phyloP scores from a whole-genome alignment of 2,888 invertebrate species.

The Andrena fulva region DNA sequence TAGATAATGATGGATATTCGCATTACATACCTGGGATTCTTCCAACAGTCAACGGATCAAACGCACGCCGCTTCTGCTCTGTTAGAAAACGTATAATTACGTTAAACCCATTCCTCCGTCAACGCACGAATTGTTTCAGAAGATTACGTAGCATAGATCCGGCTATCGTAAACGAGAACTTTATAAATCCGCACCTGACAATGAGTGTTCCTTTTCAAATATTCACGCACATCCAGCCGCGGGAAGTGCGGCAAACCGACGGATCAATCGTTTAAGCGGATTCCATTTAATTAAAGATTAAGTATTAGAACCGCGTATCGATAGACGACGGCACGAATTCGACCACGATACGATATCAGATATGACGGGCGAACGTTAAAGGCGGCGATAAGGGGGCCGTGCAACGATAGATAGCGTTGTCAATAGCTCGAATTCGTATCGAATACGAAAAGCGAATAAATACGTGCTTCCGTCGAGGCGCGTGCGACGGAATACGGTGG shows the following conservation, averaged over 20 bases:
- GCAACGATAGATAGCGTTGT: slow-evolving; percentile 16
- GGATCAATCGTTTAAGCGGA: slow-evolving; percentile 14
- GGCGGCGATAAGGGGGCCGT: slow-evolving; percentile 23
- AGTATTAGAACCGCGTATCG: slow-evolving; percentile 9
- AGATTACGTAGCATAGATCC: slow-evolving; percentile 62
- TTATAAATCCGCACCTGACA: slow-evolving; percentile 31
- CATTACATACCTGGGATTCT: slow-evolving; percentile 45
- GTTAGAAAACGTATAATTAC: slow-evolving; percentile 41
- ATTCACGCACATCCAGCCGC: slow-evolving; percentile 12
- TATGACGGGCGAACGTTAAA: slow-evolving; percentile 32
- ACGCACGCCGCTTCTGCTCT: slow-evolving; percentile 8
- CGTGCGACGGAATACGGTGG: slow-evolving; percentile 40
- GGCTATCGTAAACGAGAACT: slow-evolving; percentile 49
- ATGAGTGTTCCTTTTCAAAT: slow-evolving; percentile 27
- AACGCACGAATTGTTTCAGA: slow-evolving; percentile 48
- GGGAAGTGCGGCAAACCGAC: slow-evolving; percentile 33
- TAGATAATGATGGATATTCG: slow-evolving; percentile 20
- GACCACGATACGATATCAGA: slow-evolving; percentile 41
- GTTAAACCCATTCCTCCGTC: slow-evolving; percentile 50
- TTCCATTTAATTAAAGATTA: slow-evolving; percentile 13
- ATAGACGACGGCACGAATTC: slow-evolving; percentile 13
- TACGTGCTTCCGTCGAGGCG: slow-evolving; percentile 49
- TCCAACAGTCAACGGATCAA: slow-evolving; percentile 18
- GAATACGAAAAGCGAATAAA: slow-evolving; percentile 42
- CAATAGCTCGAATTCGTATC: slow-evolving; percentile 33